Conservation (phyloP, 2,113 vertebrate species). For the Stigmatopora nigra region DNA sequence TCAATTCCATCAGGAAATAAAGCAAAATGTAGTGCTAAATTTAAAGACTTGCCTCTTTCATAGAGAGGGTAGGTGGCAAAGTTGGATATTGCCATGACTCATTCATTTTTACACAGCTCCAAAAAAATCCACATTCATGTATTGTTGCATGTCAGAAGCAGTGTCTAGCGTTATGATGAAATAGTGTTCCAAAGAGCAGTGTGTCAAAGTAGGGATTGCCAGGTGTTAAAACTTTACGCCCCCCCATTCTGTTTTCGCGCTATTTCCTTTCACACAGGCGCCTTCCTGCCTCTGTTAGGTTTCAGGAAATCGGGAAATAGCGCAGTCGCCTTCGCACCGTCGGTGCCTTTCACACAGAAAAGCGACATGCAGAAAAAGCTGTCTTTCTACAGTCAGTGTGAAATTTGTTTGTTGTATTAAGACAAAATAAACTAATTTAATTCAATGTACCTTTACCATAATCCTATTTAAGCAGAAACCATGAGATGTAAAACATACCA, state of each 20-base stretch:
- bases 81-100: too few relatives aligned
- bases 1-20: not conserved
- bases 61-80: too few relatives aligned
- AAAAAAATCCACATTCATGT: not conserved
- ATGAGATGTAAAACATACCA: not conserved
- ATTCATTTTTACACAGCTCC: too few relatives aligned
- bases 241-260: not conserved
- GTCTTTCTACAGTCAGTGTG: not conserved
- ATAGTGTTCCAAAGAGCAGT: not conserved
- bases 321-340: not conserved
- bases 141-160: not conserved
- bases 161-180: not conserved
- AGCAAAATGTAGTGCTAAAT: not conserved
- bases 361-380: not conserved
- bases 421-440: not conserved
- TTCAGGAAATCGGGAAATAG: constrained; percentile 1
- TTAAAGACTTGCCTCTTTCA: not conserved
- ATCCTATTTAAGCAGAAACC: not conserved
- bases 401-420: not conserved
- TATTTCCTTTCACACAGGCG: not conserved
- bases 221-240: not conserved
- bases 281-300: not conserved
- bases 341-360: not conserved
- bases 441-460: not conserved
- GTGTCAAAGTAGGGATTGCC: not conserved